These are phyloP conservation scores for Melanophora roralis DNA, from an alignment of 2,888 invertebrate genomes.

Conservation along the genomic window DNA sequence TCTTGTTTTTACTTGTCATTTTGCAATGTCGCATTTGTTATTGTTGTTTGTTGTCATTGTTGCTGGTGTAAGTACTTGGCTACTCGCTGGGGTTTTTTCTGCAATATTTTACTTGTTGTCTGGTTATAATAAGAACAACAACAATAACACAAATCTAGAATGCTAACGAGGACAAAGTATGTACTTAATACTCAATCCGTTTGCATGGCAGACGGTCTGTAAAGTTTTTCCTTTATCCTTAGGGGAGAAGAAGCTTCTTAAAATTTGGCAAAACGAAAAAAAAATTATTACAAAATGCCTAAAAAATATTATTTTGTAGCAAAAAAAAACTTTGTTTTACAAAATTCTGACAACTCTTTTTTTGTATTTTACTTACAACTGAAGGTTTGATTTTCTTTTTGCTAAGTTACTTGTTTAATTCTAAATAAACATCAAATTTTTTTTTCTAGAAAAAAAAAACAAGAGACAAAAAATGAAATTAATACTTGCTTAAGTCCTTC, in stretches of 20 bases:
- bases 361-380: slow-evolving; percentile 18
- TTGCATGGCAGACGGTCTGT: slow-evolving; percentile 28
- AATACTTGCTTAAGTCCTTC: slow-evolving; percentile 9
- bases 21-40: slow-evolving; percentile 45
- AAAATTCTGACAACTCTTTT: neutral
- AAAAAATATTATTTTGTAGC: slow-evolving; percentile 2
- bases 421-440: slow-evolving; percentile 4
- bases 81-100: slow-evolving; percentile 49
- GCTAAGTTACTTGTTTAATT: no score
- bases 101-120: slow-evolving; percentile 41
- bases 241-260: neutral
- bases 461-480: neutral
- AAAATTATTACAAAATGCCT: slow-evolving; percentile 7
- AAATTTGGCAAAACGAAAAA: slow-evolving; percentile 28
- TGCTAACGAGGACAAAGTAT: slow-evolving; percentile 47
- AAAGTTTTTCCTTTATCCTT: neutral
- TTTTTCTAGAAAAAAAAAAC: neutral
- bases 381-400: no score
- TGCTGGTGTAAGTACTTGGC: slow-evolving; percentile 46
- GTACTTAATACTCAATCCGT: slow-evolving; percentile 47
- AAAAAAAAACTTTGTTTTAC: neutral
- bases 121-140: slow-evolving; percentile 27
- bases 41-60: slow-evolving; percentile 22
- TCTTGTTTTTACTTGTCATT: slow-evolving; percentile 1
- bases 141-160: slow-evolving; percentile 27